Evolutionary conservation across 1,140 invertebrate genomes (phyloP).

Genomic region (Trachymyrmex septentrionalis): DNA sequence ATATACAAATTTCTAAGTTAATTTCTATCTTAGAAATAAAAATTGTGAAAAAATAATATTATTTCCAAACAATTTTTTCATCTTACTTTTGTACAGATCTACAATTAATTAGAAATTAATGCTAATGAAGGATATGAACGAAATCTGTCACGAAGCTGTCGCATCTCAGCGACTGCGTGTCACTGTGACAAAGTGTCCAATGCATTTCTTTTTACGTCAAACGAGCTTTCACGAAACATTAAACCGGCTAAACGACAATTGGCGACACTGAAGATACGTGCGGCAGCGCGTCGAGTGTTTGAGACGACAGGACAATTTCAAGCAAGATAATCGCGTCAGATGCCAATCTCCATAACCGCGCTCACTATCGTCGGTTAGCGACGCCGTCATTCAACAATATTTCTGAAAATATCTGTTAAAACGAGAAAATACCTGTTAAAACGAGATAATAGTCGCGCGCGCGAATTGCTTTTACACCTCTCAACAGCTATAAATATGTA

Average conservation of each 20-base stretch:
- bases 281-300: neutral
- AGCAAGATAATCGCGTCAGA: constrained; percentile 56
- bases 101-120: neutral
- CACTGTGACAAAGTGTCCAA: neutral
- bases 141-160: constrained; percentile 38
- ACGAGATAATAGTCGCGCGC: constrained; percentile 52
- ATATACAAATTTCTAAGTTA: neutral
- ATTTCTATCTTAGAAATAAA: neutral
- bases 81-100: neutral
- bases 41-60: neutral
- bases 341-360: constrained; percentile 58
- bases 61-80: neutral
- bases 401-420: constrained; percentile 52
- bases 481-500: constrained; percentile 54
- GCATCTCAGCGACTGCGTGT: constrained; percentile 62
- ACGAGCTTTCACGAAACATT: constrained; percentile 23
- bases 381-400: constrained; percentile 64
- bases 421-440: constrained; percentile 48
- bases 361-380: constrained; percentile 36
- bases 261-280: neutral
- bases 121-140: neutral
- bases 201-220: neutral
- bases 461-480: constrained; percentile 25
- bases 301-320: constrained; percentile 34
- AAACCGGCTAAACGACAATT: constrained; percentile 15